Base-by-base conservation (phyloP, 1,140 invertebrate genomes). In the Atta texana region DNA sequence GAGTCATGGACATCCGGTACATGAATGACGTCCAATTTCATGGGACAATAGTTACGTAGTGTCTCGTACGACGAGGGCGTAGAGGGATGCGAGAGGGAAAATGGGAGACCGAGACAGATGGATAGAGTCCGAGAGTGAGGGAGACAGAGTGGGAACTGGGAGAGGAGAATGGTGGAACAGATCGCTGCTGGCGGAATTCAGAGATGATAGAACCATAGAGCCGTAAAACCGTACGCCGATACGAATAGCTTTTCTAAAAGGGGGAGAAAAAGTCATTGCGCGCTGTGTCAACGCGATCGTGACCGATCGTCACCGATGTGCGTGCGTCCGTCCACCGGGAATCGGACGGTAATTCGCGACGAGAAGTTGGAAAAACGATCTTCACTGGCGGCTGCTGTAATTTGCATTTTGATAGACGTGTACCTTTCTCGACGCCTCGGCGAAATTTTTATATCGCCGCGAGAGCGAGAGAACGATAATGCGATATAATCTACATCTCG, bases 21-120 rank as follows among this genome's bases (percentile, higher is more conserved):
- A 86, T 90, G 91, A 92, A 92, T 92, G 91, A 92, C 91, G 91
- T 92, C 82, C 91, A 92, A 92, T 92, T 92, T 92, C 91, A 92
- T 92, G 91, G 91, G 90, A 91, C 91, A 92, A 91, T 91, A 88
- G 92, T 86, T 90, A 91, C 90, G 90, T 66, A 74, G 85, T 88
- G 77, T 82, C 76, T 72, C 86, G 64, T 55, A 66, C 75, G 86
- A 88, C 66, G 75, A 64, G 66, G 49, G 55, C 31, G 87, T 55
- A 57, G 64, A 72, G 68, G 18, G 63, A 57, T 63, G 34, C 28
- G 68, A 53, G 39, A 63, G 53, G 76, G 80, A 88, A 61, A 85
- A 71, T 61, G 78, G 72, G 59, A 74, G 86, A 87, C 66, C 69
- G 82, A 88, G 63, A 80, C 71, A 14, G 77, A 28, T 39, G 21